phyloP scores from a whole-genome alignment of 2,797 vertebrate genomes.

The Parauchenoglanis punctatus region DNA sequence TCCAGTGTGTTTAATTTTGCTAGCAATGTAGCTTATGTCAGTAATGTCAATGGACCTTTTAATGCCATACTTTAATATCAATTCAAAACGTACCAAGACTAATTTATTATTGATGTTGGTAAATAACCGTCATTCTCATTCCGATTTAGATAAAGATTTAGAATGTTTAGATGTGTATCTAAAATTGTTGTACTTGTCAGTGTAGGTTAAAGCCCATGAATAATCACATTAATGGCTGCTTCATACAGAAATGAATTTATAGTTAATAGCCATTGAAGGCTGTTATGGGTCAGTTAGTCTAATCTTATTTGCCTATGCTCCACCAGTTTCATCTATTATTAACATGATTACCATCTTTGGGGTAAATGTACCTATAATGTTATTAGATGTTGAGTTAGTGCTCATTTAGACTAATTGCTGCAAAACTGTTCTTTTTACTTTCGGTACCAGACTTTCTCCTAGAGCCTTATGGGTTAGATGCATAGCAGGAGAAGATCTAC shows the following conservation, averaged over 20 bases:
- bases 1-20: neutral
- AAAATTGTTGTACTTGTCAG: neutral
- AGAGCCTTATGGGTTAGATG: constrained; percentile 7
- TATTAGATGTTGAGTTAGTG: neutral
- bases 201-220: neutral
- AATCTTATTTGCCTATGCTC: neutral
- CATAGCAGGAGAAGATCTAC: constrained; percentile 34
- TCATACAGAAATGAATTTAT: neutral
- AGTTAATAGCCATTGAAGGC: neutral
- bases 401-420: neutral
- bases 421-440: neutral
- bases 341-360: neutral
- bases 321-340: neutral
- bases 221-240: neutral
- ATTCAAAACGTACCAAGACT: neutral
- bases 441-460: constrained; percentile 13
- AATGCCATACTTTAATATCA: neutral
- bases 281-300: neutral
- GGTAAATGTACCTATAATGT: too few species aligned
- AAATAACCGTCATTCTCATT: neutral
- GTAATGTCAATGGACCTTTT: neutral
- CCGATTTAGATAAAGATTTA: neutral
- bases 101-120: neutral
- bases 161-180: neutral
- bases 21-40: neutral